Evolutionary conservation across 2,888 invertebrate species (phyloP), one percentile per base, ranked within the genome.

Genomic region (Xanthia icteritia): DNA sequence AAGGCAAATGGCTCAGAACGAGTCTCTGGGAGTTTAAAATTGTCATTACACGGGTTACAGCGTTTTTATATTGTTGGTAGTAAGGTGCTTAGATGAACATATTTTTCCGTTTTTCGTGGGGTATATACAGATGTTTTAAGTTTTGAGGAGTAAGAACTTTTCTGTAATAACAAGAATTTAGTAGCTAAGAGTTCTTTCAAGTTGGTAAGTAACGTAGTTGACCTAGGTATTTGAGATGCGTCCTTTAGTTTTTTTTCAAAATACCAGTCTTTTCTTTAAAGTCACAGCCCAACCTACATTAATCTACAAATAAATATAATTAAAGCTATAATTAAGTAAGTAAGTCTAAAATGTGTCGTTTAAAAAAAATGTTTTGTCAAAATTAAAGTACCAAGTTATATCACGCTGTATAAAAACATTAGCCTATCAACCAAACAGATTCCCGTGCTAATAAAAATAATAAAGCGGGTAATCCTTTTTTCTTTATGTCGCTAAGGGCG

Each of bases 21-120:
- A 89, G 91, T 94, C 93, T 93, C 93, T 92, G 92, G 92, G 93
- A 93, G 93, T 93, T 94, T 94, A 94, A 95, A 95, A 95, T 93
- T 92, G 94, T 94, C 95, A 95, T 96, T 96, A 95, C 94, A 94
- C 93, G 94, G 94, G 94, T 94, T 95, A 94, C 91, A 90, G 92
- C 90, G 91, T 94, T 94, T 95, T 95, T 95, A 94, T 94, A 94
- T 39, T 94, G 92, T 91, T 85, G 91, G 88, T 88, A 89, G 92
- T 89, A 91, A 93, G 94, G 93, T 93, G 93, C 93, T 93, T 92
- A 90, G 91, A 90, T 91, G 92, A 93, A 93, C 94, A 94, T 95
- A 94, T 94, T 94, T 94, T 88, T 85, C 45, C 86, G 82, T 80
- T 85, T 79, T 73, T 76, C 0, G 27, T 66, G 61, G 74, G 79